phyloP scores from a whole-genome alignment of 2,888 invertebrate genomes.

The Rhagophthalmus giganteus region DNA sequence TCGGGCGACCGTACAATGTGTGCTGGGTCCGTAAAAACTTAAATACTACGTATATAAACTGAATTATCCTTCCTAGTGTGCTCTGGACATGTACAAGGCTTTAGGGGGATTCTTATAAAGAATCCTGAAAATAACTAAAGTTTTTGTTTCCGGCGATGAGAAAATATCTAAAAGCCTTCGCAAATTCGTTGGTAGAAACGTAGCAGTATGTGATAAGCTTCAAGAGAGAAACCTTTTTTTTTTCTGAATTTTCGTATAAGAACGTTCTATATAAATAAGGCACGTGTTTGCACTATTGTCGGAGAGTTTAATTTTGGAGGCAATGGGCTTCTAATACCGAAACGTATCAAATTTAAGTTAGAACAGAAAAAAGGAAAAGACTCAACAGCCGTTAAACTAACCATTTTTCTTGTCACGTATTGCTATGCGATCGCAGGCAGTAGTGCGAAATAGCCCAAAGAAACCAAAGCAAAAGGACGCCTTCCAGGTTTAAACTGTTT shows the following conservation, averaged over 20 bases:
- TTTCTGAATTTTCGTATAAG: too few relatives aligned
- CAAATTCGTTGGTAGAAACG: too few relatives aligned
- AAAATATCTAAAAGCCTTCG: slow-evolving; percentile 12
- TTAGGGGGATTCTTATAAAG: slow-evolving; percentile 7
- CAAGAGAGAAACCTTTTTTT: too few relatives aligned
- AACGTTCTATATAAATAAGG: background rate
- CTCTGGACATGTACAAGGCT: slow-evolving; percentile 10
- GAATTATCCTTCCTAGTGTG: slow-evolving; percentile 10
- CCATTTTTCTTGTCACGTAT: slow-evolving; percentile 28
- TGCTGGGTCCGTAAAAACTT: slow-evolving; percentile 10
- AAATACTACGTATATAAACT: slow-evolving; percentile 15
- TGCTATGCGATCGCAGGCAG: slow-evolving; percentile 23
- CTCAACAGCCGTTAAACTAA: slow-evolving; percentile 18
- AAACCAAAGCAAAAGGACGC: slow-evolving; percentile 24
- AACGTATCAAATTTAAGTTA: slow-evolving; percentile 15
- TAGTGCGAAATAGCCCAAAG: slow-evolving; percentile 27
- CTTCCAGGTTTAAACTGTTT: slow-evolving; percentile 35
- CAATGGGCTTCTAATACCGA: background rate
- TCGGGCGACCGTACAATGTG: slow-evolving; percentile 11
- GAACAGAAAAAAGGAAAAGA: slow-evolving; percentile 8
- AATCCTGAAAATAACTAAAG: slow-evolving; percentile 5
- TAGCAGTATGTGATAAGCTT: too few relatives aligned
- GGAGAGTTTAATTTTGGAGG: slow-evolving; percentile 4
- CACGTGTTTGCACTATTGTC: slow-evolving; percentile 2
- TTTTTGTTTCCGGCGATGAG: slow-evolving; percentile 10